Evolutionary conservation across 2,113 vertebrate genomes (phyloP).

Genomic region (Columba livia): DNA sequence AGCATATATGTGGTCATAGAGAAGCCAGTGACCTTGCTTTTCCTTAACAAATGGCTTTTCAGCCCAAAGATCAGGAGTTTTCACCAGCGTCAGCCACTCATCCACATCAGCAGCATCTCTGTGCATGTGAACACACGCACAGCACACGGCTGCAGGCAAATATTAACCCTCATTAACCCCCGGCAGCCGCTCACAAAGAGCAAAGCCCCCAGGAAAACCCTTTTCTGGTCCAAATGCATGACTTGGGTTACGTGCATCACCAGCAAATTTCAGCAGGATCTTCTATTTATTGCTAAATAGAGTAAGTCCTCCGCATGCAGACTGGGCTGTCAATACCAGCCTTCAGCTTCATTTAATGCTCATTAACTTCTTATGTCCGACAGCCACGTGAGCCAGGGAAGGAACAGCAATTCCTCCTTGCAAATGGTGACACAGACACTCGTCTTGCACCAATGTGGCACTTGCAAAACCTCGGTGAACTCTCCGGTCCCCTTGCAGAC

Average conservation of each 20-base stretch:
- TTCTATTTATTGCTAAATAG: neutral
- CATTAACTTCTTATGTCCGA: neutral
- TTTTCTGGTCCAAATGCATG: neutral
- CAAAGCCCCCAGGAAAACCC: neutral
- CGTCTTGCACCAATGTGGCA: rapidly evolving
- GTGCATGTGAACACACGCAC: rapidly evolving
- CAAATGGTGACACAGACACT: neutral
- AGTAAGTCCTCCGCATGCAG: neutral
- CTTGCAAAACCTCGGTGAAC: neutral
- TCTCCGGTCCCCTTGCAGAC: neutral
- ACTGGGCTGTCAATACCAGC: neutral
- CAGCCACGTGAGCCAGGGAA: neutral
- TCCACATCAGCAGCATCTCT: neutral
- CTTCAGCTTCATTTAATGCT: neutral
- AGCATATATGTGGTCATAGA: neutral
- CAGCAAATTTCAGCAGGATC: neutral
- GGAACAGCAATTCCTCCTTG: neutral
- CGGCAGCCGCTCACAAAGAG: neutral
- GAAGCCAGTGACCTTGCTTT: neutral
- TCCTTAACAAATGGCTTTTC: neutral
- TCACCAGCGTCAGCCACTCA: neutral
- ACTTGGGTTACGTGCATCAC: rapidly evolving
- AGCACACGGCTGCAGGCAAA: rapidly evolving
- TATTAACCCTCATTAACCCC: neutral
- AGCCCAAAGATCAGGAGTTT: neutral